Evolutionary conservation across 2,888 invertebrate genomes (phyloP).

Genomic region (Dryococelus australis): DNA sequence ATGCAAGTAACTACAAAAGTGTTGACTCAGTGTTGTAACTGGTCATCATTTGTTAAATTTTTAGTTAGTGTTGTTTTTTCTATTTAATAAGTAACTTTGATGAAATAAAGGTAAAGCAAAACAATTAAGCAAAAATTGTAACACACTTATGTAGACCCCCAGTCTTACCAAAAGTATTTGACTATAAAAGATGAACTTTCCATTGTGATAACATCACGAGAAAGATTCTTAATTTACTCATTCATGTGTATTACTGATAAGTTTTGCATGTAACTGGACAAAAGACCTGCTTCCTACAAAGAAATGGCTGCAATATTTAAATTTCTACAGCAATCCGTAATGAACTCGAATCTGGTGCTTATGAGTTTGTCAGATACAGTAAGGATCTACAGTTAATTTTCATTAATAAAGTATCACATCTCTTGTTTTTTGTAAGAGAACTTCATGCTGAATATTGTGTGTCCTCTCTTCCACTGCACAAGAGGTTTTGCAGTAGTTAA

Average conservation of each 20-base stretch:
- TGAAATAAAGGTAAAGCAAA: background rate
- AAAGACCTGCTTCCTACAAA: conserved; percentile 23
- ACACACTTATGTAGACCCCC: background rate
- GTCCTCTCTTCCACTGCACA: background rate
- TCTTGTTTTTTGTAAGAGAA: background rate
- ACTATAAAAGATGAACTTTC: background rate
- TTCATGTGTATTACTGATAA: background rate
- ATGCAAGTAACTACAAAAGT: background rate
- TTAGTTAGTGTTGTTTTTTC: background rate
- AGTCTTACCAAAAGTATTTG: background rate
- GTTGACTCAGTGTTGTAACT: background rate
- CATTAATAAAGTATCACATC: background rate
- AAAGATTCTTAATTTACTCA: background rate
- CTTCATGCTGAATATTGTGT: background rate
- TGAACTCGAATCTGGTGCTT: background rate
- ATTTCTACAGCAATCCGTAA: background rate
- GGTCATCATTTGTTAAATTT: background rate
- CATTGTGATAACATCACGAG: background rate
- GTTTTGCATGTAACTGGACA: background rate
- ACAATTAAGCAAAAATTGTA: background rate
- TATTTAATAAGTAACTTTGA: background rate
- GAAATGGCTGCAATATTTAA: background rate
- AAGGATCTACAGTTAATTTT: background rate
- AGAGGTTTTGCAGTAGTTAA: background rate
- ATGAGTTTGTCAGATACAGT: background rate